Evolutionary conservation across 2,888 invertebrate species (phyloP).

Genomic region (Plebejus melissa): DNA sequence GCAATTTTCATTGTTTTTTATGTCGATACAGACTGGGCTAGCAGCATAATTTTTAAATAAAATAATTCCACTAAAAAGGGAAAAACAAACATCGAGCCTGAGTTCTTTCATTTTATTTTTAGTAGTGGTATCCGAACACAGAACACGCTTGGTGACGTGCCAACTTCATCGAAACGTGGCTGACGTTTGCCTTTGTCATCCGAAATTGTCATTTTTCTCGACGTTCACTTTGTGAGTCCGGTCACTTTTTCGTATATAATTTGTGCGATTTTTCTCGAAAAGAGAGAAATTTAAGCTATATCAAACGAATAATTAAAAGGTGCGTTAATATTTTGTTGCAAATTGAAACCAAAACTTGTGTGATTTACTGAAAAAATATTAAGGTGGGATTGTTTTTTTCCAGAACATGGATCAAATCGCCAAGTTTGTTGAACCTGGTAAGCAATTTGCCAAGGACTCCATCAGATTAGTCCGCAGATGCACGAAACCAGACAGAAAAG

Average conservation of each 20-base stretch:
- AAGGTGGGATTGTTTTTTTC: slow-evolving; percentile 44
- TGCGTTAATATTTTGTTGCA: slow-evolving; percentile 21
- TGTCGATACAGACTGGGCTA: too few species aligned
- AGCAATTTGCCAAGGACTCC: slow-evolving; percentile 98
- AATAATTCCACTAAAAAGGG: not conserved
- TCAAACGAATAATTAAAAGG: slow-evolving; percentile 8
- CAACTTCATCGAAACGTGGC: slow-evolving; percentile 69
- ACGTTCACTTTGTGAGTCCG: slow-evolving; percentile 36
- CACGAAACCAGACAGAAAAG: slow-evolving; percentile 99
- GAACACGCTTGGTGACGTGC: slow-evolving; percentile 60
- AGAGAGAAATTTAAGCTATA: not conserved
- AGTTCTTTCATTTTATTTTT: not conserved
- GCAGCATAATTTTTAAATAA: too few species aligned
- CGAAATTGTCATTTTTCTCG: slow-evolving; percentile 44
- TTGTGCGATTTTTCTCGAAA: slow-evolving; percentile 15
- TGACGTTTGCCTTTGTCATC: slow-evolving; percentile 56
- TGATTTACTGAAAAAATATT: not conserved
- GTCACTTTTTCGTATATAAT: slow-evolving; percentile 8
- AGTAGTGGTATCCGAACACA: slow-evolving; percentile 45
- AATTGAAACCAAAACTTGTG: not conserved
- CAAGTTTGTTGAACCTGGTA: slow-evolving; percentile 95
- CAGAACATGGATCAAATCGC: slow-evolving; percentile 97
- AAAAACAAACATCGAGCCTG: too few species aligned
- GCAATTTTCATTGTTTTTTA: too few species aligned
- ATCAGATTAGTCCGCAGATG: slow-evolving; percentile 98